Conservation (phyloP, 2,113 vertebrate species). For the Todiramphus saurophagus region DNA sequence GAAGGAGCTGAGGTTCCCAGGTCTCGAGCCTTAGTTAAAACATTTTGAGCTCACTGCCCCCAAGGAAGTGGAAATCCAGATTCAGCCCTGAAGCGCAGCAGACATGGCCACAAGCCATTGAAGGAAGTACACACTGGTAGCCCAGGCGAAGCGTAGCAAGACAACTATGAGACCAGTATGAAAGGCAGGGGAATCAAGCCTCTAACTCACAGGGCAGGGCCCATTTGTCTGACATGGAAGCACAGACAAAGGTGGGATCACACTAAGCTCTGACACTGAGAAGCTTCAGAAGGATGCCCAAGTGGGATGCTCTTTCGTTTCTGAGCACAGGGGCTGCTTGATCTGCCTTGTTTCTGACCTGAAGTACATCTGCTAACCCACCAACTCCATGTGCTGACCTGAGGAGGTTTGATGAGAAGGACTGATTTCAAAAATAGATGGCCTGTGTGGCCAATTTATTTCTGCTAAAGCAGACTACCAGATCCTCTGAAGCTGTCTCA, state of each 20-base stretch:
- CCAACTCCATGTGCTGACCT: slow-evolving; percentile 35
- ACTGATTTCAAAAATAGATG: slow-evolving; percentile 72
- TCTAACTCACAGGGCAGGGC: neutral
- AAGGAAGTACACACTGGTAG: fast-evolving
- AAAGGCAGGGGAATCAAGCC: neutral
- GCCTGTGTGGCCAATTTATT: slow-evolving; percentile 80
- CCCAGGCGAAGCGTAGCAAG: fast-evolving
- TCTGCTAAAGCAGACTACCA: slow-evolving; percentile 77
- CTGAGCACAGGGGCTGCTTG: neutral
- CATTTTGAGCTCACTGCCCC: neutral
- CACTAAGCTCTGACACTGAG: fast-evolving
- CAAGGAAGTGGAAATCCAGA: neutral
- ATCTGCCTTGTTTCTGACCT: neutral
- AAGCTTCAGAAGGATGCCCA: neutral
- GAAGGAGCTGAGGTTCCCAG: neutral
- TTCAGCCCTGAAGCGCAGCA: neutral
- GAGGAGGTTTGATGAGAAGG: slow-evolving; percentile 64
- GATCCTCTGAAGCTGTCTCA: slow-evolving; percentile 72
- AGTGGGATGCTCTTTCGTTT: neutral
- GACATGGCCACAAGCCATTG: neutral
- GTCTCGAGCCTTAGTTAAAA: neutral
- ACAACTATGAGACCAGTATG: neutral
- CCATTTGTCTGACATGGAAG: neutral
- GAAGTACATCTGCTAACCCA: neutral
- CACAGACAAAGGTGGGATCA: neutral